These are phyloP conservation scores for Phanerotoma sp. DNA, from an alignment of 2,888 invertebrate genomes.

Conservation along the genomic window DNA sequence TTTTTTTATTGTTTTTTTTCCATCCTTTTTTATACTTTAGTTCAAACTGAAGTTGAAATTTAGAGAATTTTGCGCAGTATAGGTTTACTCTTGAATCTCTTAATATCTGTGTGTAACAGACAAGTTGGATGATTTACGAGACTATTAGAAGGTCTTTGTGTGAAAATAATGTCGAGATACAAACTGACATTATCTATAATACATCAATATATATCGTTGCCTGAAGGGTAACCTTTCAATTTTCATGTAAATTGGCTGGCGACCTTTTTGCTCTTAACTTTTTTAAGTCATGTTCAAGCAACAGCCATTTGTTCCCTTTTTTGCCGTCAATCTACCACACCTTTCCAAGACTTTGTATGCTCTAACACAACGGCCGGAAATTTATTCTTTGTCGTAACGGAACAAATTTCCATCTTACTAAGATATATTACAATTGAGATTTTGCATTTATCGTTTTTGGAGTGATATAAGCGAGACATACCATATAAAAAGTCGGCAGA, in stretches of 20 bases:
- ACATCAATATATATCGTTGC: conserved; percentile 30
- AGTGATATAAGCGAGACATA: not conserved
- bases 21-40: not conserved
- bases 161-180: conserved; percentile 1
- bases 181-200: conserved; percentile 31
- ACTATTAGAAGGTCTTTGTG: conserved; percentile 24
- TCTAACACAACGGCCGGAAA: conserved; percentile 7
- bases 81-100: not conserved
- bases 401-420: conserved; percentile 25
- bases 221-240: conserved; percentile 27
- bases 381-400: conserved; percentile 21
- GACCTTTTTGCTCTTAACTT: not conserved
- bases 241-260: conserved; percentile 34
- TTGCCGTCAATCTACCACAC: conserved; percentile 10
- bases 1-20: conserved; percentile 1
- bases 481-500: not conserved
- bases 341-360: not conserved
- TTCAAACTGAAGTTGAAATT: not conserved
- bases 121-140: conserved; percentile 8
- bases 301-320: conserved; percentile 12
- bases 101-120: not conserved
- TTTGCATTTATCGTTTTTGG: conserved; percentile 3
- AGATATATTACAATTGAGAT: conserved; percentile 3
- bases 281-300: conserved; percentile 6
- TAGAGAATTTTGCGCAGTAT: not conserved